Evolutionary conservation across 2,797 vertebrate species (phyloP).

Genomic region (Chaetophractus vellerosus): DNA sequence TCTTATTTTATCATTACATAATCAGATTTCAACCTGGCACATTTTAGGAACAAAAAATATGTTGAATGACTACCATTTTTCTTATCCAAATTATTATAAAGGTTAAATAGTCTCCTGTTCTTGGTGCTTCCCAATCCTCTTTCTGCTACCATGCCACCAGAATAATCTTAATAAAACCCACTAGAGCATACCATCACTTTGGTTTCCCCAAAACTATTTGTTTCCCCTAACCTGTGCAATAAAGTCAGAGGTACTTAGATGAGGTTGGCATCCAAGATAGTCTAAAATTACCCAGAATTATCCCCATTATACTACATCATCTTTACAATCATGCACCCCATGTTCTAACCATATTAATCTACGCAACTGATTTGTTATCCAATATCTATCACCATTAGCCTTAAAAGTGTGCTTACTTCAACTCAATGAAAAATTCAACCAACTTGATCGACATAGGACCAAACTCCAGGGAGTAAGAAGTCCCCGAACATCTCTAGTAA

Average conservation of each 20-base stretch:
- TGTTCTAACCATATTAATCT: not conserved
- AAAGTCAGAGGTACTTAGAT: not conserved
- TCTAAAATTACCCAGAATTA: not conserved
- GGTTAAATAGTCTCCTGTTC: not conserved
- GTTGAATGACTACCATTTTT: not conserved
- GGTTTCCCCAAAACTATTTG: not conserved
- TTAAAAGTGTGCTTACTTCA: not conserved
- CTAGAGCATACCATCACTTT: not conserved
- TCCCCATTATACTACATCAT: not conserved
- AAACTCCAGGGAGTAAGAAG: conserved; percentile 21
- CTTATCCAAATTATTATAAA: not conserved
- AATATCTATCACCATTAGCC: not conserved
- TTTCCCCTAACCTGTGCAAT: not conserved
- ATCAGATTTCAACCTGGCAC: not conserved
- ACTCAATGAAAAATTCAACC: not conserved
- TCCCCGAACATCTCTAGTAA: conserved; percentile 36
- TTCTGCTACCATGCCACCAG: not conserved
- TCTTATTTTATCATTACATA: not conserved
- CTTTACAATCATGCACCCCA: not conserved
- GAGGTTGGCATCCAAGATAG: not conserved
- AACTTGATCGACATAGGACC: not conserved
- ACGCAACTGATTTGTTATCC: not conserved
- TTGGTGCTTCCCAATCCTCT: not conserved
- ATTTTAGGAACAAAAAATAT: not conserved
- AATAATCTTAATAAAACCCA: not conserved